Percentiles rank a stretch among this genome's conserved stretches.
These are phyloP conservation scores for Rhizomys pruinosus DNA, from an alignment of 2,113 vertebrate genomes.

Conservation along the genomic window DNA sequence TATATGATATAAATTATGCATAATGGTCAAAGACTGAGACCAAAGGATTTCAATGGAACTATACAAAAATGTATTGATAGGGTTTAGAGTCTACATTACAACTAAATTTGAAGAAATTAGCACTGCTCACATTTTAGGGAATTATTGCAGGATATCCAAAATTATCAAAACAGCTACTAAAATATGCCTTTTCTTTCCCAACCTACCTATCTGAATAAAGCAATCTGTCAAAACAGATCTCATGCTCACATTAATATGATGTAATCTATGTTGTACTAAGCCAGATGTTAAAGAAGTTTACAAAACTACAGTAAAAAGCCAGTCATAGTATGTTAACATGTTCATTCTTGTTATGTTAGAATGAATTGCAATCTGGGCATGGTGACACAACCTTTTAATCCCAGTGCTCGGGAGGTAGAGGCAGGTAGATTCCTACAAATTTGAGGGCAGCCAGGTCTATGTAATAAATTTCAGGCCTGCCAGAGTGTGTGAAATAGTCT, in stretches of 20 bases:
- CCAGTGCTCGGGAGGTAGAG: neutral
- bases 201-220: neutral
- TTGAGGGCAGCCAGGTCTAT: neutral
- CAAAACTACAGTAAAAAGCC: neutral
- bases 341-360: constrained; percentile 37
- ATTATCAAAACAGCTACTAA: constrained; percentile 36
- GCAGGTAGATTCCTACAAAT: neutral
- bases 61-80: neutral
- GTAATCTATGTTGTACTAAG: neutral
- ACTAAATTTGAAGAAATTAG: constrained; percentile 15
- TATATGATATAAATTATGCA: neutral
- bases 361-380: neutral
- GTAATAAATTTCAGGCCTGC: neutral
- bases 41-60: neutral
- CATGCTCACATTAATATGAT: neutral
- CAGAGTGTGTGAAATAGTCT: neutral
- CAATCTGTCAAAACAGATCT: constrained; percentile 15
- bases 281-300: neutral
- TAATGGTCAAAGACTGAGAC: no score
- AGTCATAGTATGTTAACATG: constrained; percentile 20
- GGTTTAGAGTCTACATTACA: neutral
- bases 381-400: neutral
- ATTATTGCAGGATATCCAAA: neutral
- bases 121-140: neutral
- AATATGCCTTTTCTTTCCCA: neutral